These are phyloP conservation scores for Gasteruption jaculator DNA, from an alignment of 2,888 invertebrate species.

Conservation along the genomic window DNA sequence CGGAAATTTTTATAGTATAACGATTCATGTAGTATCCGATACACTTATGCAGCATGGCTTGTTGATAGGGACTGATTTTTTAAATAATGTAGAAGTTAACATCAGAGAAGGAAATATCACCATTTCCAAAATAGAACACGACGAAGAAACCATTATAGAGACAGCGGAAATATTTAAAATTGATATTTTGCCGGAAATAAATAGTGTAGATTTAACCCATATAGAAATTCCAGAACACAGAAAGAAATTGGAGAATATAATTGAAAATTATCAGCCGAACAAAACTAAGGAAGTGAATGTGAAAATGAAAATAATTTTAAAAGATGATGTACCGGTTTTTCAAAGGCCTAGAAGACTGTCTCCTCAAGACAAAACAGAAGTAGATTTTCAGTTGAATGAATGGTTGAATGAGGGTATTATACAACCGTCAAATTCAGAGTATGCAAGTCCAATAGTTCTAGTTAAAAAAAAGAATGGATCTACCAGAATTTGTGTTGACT, in stretches of 20 bases:
- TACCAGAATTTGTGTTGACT: slow-evolving; percentile 24
- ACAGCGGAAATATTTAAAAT: slow-evolving; percentile 7
- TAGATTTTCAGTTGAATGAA: neutral
- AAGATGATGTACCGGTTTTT: slow-evolving; percentile 12
- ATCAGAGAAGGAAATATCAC: slow-evolving; percentile 1
- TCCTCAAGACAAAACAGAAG: neutral
- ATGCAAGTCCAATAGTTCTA: slow-evolving; percentile 10
- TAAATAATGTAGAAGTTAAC: slow-evolving; percentile 2
- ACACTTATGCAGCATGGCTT: slow-evolving; percentile 2
- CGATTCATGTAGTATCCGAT: slow-evolving; percentile 3
- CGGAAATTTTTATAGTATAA: neutral
- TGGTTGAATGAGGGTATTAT: slow-evolving; percentile 9
- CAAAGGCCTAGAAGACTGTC: slow-evolving; percentile 6
- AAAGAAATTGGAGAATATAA: too few relatives aligned
- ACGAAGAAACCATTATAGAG: neutral
- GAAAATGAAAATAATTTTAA: slow-evolving; percentile 13
- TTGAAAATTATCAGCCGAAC: slow-evolving; percentile 5
- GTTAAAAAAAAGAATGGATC: slow-evolving; percentile 15
- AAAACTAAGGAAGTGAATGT: neutral
- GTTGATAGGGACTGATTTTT: slow-evolving; percentile 4
- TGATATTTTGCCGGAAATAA: too few relatives aligned
- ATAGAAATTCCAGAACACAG: too few relatives aligned
- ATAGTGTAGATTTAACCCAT: too few relatives aligned
- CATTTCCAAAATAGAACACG: neutral
- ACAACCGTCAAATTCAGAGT: neutral